Evolutionary conservation across 2,888 invertebrate species (phyloP).

Genomic region (Xylota segnis): DNA sequence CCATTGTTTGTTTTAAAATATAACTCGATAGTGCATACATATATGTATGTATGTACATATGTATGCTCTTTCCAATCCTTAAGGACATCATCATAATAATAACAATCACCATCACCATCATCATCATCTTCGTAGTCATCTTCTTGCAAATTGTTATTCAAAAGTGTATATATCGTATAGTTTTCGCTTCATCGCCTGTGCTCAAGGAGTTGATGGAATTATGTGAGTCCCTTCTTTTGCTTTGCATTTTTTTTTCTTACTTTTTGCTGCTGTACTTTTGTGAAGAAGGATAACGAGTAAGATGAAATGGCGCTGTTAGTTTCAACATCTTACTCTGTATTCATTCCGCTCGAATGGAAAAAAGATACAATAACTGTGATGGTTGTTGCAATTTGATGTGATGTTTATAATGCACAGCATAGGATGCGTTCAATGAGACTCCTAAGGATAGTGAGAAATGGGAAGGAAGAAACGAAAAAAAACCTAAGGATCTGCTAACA

Average conservation of each 20-base stretch:
- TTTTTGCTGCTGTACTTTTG: too few species aligned
- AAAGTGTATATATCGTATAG: conserved; percentile 66
- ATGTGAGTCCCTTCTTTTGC: conserved; percentile 29
- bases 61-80: conserved; percentile 5
- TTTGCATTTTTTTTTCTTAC: conserved; percentile 12
- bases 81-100: conserved; percentile 45
- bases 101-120: conserved; percentile 67
- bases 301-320: conserved; percentile 23
- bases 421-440: conserved; percentile 35
- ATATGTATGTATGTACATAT: conserved; percentile 16
- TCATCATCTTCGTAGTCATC: conserved; percentile 65
- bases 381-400: conserved; percentile 45
- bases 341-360: conserved; percentile 69
- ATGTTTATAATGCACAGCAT: conserved; percentile 32
- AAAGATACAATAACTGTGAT: conserved; percentile 58
- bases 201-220: conserved; percentile 64
- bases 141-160: conserved; percentile 77
- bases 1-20: conserved; percentile 14
- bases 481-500: background rate
- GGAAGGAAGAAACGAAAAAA: background rate
- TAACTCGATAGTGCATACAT: background rate
- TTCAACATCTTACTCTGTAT: conserved; percentile 64
- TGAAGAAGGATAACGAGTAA: conserved; percentile 60
- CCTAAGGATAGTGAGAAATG: background rate
- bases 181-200: conserved; percentile 68